Conservation (phyloP, 1,140 invertebrate genomes). For the Latrodectus geometricus region DNA sequence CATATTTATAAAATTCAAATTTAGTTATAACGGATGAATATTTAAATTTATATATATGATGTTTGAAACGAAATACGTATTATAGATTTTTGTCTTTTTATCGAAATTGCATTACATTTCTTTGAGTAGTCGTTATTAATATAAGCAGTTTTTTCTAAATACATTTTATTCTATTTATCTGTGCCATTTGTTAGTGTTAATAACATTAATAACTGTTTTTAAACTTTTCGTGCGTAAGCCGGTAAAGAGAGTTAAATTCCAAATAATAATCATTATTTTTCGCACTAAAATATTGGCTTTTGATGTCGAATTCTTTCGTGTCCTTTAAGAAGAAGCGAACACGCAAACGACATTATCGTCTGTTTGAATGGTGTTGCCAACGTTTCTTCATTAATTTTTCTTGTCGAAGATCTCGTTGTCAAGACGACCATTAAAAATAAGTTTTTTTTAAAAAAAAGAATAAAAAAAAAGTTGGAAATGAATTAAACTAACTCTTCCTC, state of each 20-base stretch:
- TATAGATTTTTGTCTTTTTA: too few relatives aligned
- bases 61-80: too few relatives aligned
- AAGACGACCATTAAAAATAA: slow-evolving; percentile 45
- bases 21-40: too few relatives aligned
- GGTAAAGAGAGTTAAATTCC: slow-evolving; percentile 1
- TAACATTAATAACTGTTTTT: background rate
- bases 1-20: too few relatives aligned
- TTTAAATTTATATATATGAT: too few relatives aligned
- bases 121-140: too few relatives aligned
- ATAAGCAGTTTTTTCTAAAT: too few relatives aligned
- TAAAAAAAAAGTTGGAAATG: background rate
- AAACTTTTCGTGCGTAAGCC: background rate
- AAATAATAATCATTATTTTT: slow-evolving; percentile 13
- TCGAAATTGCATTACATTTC: too few relatives aligned
- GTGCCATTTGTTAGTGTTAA: too few relatives aligned
- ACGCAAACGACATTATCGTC: slow-evolving; percentile 41
- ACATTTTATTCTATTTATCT: too few relatives aligned
- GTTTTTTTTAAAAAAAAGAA: slow-evolving; percentile 13
- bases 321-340: slow-evolving; percentile 29
- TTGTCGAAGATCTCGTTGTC: slow-evolving; percentile 8
- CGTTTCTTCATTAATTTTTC: slow-evolving; percentile 52
- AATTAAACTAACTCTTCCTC: background rate
- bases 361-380: slow-evolving; percentile 44
- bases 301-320: slow-evolving; percentile 34
- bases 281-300: slow-evolving; percentile 23